Evolutionary conservation across 2,888 invertebrate genomes (phyloP), one percentile per base, ranked within the genome.

Genomic region (Callyntrura guangdongensis): DNA sequence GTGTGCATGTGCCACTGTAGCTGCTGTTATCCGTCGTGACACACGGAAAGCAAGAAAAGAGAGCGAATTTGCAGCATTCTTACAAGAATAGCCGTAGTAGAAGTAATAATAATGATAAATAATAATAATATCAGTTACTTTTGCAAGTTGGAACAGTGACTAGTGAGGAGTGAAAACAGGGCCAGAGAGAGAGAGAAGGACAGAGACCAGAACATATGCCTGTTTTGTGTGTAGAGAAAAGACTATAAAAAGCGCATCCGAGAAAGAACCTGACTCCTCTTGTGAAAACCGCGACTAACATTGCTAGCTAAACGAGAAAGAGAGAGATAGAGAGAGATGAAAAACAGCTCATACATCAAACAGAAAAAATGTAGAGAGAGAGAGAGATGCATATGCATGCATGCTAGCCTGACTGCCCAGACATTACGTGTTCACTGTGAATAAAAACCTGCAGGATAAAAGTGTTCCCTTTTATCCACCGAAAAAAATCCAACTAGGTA

Each of bases 221-320:
- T 25, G 22, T 1, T 64, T 14, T 69, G 69, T 36, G 36, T 36
- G n/a, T 14, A 36, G 5, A 8, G 36, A 69, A 69, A 69, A 36
- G 69, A 36, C n/a, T n/a, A 69, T 69, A 69, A 69, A 69, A 69
- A 69, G 17, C 69, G n/a, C n/a, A n/a, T n/a, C n/a, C n/a, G n/a
- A n/a, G n/a, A 69, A 36, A 69, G 36, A 69, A 69, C 4, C 69
- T 64, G 25, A 69, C 69, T 69, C 14, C 2, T 25, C n/a, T 64
- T 27, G 12, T 27, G 69, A 12, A 20, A 14, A 36, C 11, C 25
- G 59, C 47, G 17, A 22, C 5, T 11, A 11, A 11, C 5, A 61
- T 61, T 11, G 20, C 11, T 53, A 14, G 22, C 22, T 20, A 4
- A 20, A 20, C 6, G 20, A 11, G 20, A 4, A 61, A 8, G 61